phyloP scores from a whole-genome alignment of 2,113 vertebrate species.

The Oreotrochilus melanogaster region DNA sequence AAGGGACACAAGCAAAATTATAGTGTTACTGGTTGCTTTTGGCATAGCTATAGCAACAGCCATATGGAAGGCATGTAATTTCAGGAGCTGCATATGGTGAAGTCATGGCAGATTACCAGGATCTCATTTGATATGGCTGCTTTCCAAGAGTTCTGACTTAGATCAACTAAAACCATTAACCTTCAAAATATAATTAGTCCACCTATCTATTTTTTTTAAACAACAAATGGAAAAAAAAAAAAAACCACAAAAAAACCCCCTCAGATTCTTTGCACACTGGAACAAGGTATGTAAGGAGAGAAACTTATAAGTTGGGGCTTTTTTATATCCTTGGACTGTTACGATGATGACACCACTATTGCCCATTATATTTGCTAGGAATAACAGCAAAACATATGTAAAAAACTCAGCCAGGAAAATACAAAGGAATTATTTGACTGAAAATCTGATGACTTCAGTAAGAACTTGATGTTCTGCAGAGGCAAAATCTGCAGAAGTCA shows the following conservation, averaged over 20 bases:
- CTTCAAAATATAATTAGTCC: conserved; percentile 33
- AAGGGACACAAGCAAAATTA: conserved; percentile 16
- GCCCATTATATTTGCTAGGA: neutral
- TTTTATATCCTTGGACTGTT: neutral
- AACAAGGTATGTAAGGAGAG: neutral
- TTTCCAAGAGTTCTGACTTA: conserved; percentile 24
- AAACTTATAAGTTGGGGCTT: neutral
- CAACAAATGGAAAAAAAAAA: neutral
- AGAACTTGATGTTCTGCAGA: neutral
- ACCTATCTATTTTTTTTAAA: neutral
- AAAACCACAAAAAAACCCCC: neutral
- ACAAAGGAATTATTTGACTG: neutral
- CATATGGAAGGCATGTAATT: conserved; percentile 49
- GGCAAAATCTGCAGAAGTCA: neutral
- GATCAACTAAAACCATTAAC: conserved; percentile 35
- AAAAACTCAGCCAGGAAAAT: neutral
- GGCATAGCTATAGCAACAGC: conserved; percentile 44
- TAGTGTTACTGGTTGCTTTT: conserved; percentile 40
- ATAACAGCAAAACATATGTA: neutral
- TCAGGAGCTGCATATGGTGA: conserved; percentile 28
- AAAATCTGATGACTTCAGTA: neutral
- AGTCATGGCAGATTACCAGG: conserved; percentile 40
- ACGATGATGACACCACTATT: neutral
- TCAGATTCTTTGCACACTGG: neutral
- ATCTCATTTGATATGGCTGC: conserved; percentile 54